phyloP scores from a whole-genome alignment of 2,888 invertebrate genomes.

The Terebella lapidaria region DNA sequence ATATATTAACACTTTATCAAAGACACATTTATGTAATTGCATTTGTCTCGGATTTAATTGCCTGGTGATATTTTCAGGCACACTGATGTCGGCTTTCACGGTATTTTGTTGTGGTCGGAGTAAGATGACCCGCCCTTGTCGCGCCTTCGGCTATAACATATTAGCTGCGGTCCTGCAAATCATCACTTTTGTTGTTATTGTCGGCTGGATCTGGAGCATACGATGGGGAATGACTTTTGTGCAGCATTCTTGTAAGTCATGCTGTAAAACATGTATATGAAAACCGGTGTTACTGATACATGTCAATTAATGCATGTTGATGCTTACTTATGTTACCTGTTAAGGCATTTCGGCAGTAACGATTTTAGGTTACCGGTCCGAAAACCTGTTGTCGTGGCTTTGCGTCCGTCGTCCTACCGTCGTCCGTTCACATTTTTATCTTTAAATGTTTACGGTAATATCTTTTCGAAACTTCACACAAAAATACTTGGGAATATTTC shows the following conservation, averaged over 20 bases:
- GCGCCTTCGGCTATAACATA: slow-evolving; percentile 52
- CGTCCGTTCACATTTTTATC: too few relatives aligned
- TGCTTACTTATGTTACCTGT: not conserved
- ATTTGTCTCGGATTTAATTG: too few relatives aligned
- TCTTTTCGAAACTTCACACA: too few relatives aligned
- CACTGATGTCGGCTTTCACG: slow-evolving; percentile 52
- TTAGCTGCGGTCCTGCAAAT: slow-evolving; percentile 55
- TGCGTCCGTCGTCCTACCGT: too few relatives aligned
- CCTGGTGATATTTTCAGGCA: slow-evolving; percentile 52
- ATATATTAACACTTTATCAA: too few relatives aligned
- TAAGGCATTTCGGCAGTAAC: too few relatives aligned
- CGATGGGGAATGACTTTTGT: slow-evolving; percentile 56
- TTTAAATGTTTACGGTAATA: too few relatives aligned
- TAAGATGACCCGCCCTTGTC: slow-evolving; percentile 41
- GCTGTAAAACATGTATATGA: not conserved
- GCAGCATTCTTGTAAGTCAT: slow-evolving; percentile 50
- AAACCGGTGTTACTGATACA: not conserved
- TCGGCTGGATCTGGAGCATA: slow-evolving; percentile 58
- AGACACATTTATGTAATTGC: too few relatives aligned
- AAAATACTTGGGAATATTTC: too few relatives aligned
- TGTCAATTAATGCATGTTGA: slow-evolving; percentile 1
- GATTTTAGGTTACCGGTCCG: too few relatives aligned
- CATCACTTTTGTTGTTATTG: slow-evolving; percentile 53
- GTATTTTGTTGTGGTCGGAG: slow-evolving; percentile 53
- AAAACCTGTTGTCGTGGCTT: too few relatives aligned